Percentiles rank a stretch among this genome's conserved stretches.
These are phyloP conservation scores for Otus sunia DNA, from an alignment of 2,113 vertebrate species.

Conservation along the genomic window DNA sequence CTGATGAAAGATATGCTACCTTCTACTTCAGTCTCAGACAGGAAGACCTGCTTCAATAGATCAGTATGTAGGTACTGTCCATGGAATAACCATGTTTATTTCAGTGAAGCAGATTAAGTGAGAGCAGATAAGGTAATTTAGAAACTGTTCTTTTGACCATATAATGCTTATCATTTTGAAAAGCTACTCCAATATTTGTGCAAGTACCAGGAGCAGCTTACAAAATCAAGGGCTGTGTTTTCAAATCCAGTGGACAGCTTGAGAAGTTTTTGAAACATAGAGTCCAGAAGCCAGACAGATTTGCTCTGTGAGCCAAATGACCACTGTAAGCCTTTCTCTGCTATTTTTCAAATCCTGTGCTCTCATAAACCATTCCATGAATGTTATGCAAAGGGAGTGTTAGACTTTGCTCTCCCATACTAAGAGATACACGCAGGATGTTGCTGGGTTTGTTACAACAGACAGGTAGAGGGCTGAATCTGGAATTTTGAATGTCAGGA, in stretches of 20 bases:
- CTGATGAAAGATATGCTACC: background rate
- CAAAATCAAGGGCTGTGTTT: background rate
- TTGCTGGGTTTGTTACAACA: background rate
- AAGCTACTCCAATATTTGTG: background rate
- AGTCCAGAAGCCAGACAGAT: background rate
- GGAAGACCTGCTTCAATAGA: background rate
- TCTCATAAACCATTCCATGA: background rate
- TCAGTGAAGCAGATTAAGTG: background rate
- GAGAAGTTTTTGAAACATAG: background rate
- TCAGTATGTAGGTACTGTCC: background rate
- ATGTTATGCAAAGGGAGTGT: background rate
- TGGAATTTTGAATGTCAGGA: background rate
- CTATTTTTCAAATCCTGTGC: background rate
- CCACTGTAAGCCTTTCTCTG: background rate
- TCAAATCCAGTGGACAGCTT: background rate
- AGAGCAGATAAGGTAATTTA: background rate
- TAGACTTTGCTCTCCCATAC: background rate
- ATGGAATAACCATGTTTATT: background rate
- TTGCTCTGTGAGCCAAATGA: background rate
- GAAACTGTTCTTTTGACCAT: background rate
- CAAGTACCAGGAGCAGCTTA: background rate
- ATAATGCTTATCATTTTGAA: background rate
- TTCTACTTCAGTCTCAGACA: background rate
- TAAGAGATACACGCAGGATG: background rate
- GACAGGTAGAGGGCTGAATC: background rate